Evolutionary conservation across 2,797 vertebrate species (phyloP), one percentile per base, ranked within the genome.

Genomic region (Peromyscus melanophrys): DNA sequence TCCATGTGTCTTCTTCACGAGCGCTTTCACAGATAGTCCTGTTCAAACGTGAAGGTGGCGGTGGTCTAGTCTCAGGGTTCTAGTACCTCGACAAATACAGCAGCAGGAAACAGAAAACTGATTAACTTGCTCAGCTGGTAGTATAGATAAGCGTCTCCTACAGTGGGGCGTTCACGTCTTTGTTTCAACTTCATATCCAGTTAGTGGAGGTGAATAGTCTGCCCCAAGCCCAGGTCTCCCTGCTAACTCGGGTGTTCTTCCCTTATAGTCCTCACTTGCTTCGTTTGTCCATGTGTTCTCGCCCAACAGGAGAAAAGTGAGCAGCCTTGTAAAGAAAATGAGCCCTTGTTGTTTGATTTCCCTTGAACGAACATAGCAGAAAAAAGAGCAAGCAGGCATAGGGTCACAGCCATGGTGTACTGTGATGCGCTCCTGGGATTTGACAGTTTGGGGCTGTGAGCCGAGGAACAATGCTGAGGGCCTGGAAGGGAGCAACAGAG

Each of bases 401-500:
- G 75, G 4, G 25, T 1, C 65, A 27, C 69, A 80, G 86, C 71
- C 10, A 1, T 10, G 49, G 31, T 75, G 34, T 71, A 27, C 57
- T 0, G 0, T 1, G 4, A 10, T 8, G 37, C 21, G 65, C 46
- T 25, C 29, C 0, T 2, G 14, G 73, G 57, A 76, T 78, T 14
- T 0, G 1, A 29, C 1, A 25, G 0, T 31, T n/a, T 0, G 29
- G 76, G 11, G 49, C 65, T 67, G 25, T 23, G 0, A 10, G 23
- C 0, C 5, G 1, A n/a, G 9, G 86, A n/a, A 10, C 90, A 4
- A 8, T 1, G 23, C 31, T 3, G 55, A 8, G 9, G 40, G 14
- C 29, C 85, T 0, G 0, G 34, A 21, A 1, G 27, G 21, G 82
- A 76, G 57, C 4, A 0, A 25, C 46, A 63, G 77, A 19, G 27